Base-by-base conservation (phyloP, 2,113 vertebrate species). In the Eublepharis macularius region DNA sequence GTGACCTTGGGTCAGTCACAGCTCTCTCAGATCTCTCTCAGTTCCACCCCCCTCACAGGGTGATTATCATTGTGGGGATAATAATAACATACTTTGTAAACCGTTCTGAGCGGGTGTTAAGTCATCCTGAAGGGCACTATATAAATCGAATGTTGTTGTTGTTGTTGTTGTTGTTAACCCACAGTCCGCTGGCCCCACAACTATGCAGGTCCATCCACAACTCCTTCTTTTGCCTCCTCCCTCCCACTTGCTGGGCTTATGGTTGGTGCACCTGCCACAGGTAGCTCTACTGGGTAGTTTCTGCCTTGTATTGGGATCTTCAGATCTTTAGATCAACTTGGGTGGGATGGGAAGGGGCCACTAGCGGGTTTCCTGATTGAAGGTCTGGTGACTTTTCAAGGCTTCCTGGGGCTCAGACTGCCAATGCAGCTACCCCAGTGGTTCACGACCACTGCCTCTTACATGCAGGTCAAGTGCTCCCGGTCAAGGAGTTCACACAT, bases 341-440 rank as follows among this genome's bases (percentile, higher is more conserved):
- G 32, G 32, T 76, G 32, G 4, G 17, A 8, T 34, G n/a, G 47
- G 13, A 51, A 76, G 47, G 5, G 32, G 32, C n/a, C n/a, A n/a
- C n/a, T n/a, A n/a, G n/a, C n/a, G n/a, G n/a, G 16, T 26, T 13
- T 5, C 10, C 6, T 4, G 45, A 45, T 6, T 49, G 66, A 51
- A 36, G 6, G 45, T n/a, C 2, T 41, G n/a, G 21, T 12, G 21
- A 16, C 24, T 11, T 24, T 2, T 32, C 6, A 39, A n/a, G 21
- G 11, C 19, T 69, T 4, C 39, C 16, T 17, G 12, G 26, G 16
- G 0, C 2, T 39, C 6, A 36, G 69, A 89, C 72, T 0, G 32
- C 0, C 39, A 32, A 7, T 85, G 13, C 49, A 13, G 16, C 39
- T 24, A 5, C 54, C 6, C 57, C 0, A 29, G 41, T 0, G 1